A percentile compares a stretch with the other conserved stretches of the same genome.
phyloP scores from a whole-genome alignment of 2,888 invertebrate genomes.

The Agonopterix heracliana region DNA sequence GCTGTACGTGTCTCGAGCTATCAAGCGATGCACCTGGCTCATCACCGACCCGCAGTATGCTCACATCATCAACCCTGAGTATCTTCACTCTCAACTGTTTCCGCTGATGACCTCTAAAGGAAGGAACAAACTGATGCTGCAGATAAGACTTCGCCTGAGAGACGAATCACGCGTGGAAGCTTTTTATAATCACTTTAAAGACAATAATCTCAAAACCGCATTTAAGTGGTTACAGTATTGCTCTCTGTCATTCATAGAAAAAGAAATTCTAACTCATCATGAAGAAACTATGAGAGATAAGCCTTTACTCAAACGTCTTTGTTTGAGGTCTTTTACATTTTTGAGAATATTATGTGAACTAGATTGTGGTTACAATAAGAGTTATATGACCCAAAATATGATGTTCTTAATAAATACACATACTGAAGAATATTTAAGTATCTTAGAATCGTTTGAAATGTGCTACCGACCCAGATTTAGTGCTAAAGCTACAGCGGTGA shows the following conservation, averaged over 20 bases:
- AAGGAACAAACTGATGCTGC: constrained; percentile 37
- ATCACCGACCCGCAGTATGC: constrained; percentile 41
- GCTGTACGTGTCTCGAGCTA: constrained; percentile 47
- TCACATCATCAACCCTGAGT: constrained; percentile 47
- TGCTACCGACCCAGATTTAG: constrained; percentile 24
- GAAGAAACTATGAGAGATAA: constrained; percentile 11
- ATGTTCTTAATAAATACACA: constrained; percentile 27
- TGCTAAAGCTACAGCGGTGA: constrained; percentile 35
- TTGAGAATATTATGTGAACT: constrained; percentile 21
- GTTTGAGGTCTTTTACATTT: constrained; percentile 34
- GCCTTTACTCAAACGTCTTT: constrained; percentile 34
- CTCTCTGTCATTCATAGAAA: constrained; percentile 39
- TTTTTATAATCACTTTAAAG: constrained; percentile 43
- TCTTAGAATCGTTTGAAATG: constrained; percentile 23
- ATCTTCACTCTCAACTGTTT: constrained; percentile 35
- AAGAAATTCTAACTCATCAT: constrained; percentile 25
- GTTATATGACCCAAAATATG: constrained; percentile 10
- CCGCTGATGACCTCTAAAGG: constrained; percentile 50
- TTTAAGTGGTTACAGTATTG: constrained; percentile 53
- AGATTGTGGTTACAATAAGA: neutral
- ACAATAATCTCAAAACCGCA: constrained; percentile 24
- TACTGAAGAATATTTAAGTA: constrained; percentile 35
- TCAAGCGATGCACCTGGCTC: constrained; percentile 43
- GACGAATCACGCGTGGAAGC: constrained; percentile 41
- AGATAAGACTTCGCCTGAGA: constrained; percentile 40